Percentiles rank a stretch among this genome's conserved stretches.
Evolutionary conservation across 2,888 invertebrate genomes (phyloP).

Genomic region (Tipula confusa): DNA sequence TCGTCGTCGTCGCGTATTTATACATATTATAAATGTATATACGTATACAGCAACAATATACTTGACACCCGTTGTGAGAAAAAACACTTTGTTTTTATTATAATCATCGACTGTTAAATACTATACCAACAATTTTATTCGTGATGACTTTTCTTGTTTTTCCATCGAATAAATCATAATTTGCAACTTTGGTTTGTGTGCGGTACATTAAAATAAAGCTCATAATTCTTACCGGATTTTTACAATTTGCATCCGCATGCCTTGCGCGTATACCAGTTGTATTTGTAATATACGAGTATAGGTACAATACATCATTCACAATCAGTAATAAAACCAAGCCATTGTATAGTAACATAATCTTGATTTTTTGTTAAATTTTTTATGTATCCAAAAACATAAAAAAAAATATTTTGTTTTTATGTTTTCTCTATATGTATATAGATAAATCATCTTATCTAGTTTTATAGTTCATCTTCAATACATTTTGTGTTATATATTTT

Average conservation of each 20-base stretch:
- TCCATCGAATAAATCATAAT: neutral
- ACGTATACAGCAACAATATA: neutral
- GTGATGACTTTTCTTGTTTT: neutral
- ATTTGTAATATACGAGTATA: too few relatives aligned
- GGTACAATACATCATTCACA: neutral
- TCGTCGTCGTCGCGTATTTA: neutral
- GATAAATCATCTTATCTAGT: neutral
- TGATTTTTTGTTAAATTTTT: neutral
- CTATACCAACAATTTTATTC: neutral
- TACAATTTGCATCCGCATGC: too few relatives aligned
- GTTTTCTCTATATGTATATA: too few relatives aligned
- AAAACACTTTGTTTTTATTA: neutral
- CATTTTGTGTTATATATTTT: neutral
- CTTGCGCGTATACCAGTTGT: too few relatives aligned
- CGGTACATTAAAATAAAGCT: neutral
- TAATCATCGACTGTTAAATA: neutral
- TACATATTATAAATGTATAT: neutral
- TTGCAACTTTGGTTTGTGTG: neutral
- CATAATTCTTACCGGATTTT: neutral
- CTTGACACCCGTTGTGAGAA: constrained; percentile 4
- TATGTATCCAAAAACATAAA: neutral
- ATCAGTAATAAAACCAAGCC: neutral
- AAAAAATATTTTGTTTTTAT: neutral
- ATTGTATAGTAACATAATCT: neutral
- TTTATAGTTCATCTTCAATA: neutral